Conservation (phyloP, 2,888 invertebrate species). For the Dryococelus australis region DNA sequence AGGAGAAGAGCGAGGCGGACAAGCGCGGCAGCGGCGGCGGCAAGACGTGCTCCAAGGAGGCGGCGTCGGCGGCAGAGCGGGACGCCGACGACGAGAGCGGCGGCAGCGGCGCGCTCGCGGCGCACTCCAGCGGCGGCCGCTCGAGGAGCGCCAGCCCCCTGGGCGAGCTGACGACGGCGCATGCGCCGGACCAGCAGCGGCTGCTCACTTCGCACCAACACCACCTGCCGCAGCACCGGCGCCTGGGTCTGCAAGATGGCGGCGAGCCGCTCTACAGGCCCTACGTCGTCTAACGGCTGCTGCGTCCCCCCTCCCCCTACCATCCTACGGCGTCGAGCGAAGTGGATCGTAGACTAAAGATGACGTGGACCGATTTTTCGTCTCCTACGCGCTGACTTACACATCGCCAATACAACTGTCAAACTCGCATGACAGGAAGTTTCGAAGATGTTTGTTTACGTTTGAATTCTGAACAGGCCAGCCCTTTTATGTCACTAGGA, state of each 20-base stretch:
- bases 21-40: constrained; percentile 31
- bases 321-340: too few species aligned
- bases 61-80: neutral
- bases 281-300: constrained; percentile 58
- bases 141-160: constrained; percentile 31
- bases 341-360: too few species aligned
- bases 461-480: too few species aligned
- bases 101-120: neutral
- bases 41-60: neutral
- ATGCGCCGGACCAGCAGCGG: neutral
- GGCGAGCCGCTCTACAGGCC: constrained; percentile 61
- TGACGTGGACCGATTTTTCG: too few species aligned
- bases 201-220: constrained; percentile 26
- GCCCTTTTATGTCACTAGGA: too few species aligned
- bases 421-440: too few species aligned
- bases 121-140: constrained; percentile 31
- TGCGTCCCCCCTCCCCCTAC: neutral
- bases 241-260: constrained; percentile 41
- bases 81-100: constrained; percentile 31
- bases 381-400: too few species aligned
- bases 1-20: constrained; percentile 52
- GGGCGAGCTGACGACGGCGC: neutral
- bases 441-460: too few species aligned
- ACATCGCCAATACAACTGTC: too few species aligned
- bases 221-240: constrained; percentile 35